Base-by-base conservation (phyloP, 2,797 vertebrate genomes). In the Ambastaia sidthimunki region DNA sequence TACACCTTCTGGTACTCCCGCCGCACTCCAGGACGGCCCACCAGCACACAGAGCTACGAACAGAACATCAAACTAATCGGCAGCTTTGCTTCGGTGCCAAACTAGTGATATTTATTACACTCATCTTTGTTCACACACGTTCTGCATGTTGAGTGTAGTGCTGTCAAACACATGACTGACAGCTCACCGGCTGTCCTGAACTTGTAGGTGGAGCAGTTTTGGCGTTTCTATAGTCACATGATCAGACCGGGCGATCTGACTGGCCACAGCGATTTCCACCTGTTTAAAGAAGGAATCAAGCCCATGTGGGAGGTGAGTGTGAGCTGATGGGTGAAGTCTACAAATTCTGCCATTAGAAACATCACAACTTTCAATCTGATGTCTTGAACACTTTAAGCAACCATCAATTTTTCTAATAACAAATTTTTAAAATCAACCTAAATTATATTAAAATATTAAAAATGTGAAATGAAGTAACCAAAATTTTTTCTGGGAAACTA, bases 221-320 rank as follows among this genome's bases (percentile, higher is more conserved):
- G 95, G 95, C 92, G 94, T 78, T 94, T 95, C 82, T 96, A 96
- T 88, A 96, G 95, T 91, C 95, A 96, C 90, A 92, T 96, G 92
- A 94, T 95, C 82, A 90, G 94, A 23, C 95, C 95, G 4, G 94
- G 95, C 0, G 95, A 96, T 87, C 85, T 96, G 73, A 95, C 94
- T 0, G 95, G 95, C n/a, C 95, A 95, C 79, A 95, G 94, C 55
- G 95, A 96, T 87, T 96, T 96, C 82, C 95, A 96, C 73, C 91
- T 96, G 34, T 96, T 96, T 82, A 96, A 96, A 75, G 95, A 96
- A 71, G 95, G 94, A 66, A 95, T 96, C 83, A 96, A 95, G 87
- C 95, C 95, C 67, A 95, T 96, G 95, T 96, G 95, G 95, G 95
- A 96, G 91, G 95, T 95, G 60, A 59, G 85, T 85, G 19, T n/a